phyloP scores from a whole-genome alignment of 2,797 vertebrate genomes.

The Macrochelys suwanniensis region DNA sequence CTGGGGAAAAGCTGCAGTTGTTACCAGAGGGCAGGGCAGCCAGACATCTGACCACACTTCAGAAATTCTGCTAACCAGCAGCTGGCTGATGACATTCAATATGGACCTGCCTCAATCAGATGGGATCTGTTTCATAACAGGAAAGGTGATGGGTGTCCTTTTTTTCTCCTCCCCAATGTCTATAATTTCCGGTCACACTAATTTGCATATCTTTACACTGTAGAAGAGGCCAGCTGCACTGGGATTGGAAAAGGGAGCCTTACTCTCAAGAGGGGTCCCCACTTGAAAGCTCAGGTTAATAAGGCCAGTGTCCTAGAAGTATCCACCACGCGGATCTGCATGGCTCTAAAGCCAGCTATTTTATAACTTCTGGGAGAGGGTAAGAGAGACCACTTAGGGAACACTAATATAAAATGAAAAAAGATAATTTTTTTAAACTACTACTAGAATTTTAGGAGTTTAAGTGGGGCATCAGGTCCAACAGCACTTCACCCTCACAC shows the following conservation, averaged over 20 bases:
- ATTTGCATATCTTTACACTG: not conserved
- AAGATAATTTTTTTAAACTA: slow-evolving; percentile 43
- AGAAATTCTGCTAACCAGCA: no score
- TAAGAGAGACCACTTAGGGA: not conserved
- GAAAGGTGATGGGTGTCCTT: no score
- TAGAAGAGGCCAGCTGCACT: not conserved
- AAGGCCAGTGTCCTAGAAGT: not conserved
- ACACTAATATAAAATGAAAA: slow-evolving; percentile 21
- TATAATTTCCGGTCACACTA: not conserved
- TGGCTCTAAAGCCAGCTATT: not conserved
- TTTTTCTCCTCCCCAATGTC: no score
- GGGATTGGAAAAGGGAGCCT: no score
- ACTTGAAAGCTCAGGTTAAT: not conserved
- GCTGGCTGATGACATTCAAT: no score
- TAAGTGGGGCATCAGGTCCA: slow-evolving; percentile 22
- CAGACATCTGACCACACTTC: not conserved
- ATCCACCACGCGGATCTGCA: not conserved
- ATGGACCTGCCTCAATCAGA: no score
- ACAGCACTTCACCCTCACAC: slow-evolving; percentile 27
- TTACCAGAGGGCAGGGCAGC: not conserved
- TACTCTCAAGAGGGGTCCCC: not conserved
- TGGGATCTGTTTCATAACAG: no score
- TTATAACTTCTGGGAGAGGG: not conserved
- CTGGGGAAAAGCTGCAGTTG: not conserved
- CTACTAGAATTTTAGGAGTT: not conserved